Evolutionary conservation across 53 echinoderm and acorn worm species (phyloP).

Genomic region (Echinarachnius parma): DNA sequence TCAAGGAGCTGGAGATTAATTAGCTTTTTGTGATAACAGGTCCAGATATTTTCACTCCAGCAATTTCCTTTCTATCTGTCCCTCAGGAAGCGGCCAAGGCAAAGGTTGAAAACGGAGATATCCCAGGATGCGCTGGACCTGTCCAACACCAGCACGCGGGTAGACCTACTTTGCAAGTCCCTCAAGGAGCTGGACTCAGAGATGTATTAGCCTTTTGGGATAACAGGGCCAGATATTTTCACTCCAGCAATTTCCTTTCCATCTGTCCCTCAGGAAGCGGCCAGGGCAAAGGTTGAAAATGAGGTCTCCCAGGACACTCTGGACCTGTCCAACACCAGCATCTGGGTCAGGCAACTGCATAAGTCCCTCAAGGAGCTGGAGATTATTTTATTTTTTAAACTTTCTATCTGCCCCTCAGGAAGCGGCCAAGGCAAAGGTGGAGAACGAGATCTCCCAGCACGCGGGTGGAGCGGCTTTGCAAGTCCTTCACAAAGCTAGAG

Average conservation of each 20-base stretch:
- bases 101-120: constrained; percentile 94
- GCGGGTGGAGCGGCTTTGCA: no score
- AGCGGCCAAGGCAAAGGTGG: no score
- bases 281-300: constrained; percentile 92
- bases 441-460: no score
- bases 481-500: no score
- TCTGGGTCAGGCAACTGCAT: constrained; percentile 76
- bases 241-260: background rate
- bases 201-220: no score
- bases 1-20: constrained; percentile 79
- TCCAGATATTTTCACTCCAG: no score
- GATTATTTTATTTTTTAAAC: no score
- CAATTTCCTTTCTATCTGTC: no score
- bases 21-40: no score
- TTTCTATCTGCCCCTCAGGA: no score
- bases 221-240: no score
- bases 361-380: constrained; percentile 75
- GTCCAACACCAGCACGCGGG: constrained; percentile 91
- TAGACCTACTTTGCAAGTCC: constrained; percentile 75
- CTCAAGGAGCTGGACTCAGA: constrained; percentile 80
- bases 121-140: constrained; percentile 82
- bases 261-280: constrained; percentile 67
- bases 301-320: constrained; percentile 88
- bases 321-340: constrained; percentile 86
- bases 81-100: constrained; percentile 90